Percentiles rank a stretch among this genome's conserved stretches.
Conservation (phyloP, 2,797 vertebrate genomes). For the Cossypha niveicapilla region DNA sequence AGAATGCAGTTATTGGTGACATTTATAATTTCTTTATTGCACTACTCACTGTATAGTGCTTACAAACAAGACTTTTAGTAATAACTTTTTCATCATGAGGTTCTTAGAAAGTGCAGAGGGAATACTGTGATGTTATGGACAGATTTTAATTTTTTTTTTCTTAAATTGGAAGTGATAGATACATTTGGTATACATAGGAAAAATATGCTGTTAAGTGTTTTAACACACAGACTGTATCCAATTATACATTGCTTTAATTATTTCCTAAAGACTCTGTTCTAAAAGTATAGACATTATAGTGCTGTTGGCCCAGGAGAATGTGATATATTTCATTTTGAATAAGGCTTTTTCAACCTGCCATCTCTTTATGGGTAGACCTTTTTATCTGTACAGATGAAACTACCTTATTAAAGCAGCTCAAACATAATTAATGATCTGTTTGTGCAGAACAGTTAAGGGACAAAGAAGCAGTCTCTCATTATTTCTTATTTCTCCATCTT, state of each 20-base stretch:
- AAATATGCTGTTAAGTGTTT: neutral
- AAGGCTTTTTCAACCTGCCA: neutral
- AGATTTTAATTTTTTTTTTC: neutral
- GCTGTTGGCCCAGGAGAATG: neutral
- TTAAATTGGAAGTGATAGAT: neutral
- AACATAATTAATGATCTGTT: slow-evolving; percentile 4
- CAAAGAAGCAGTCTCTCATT: neutral
- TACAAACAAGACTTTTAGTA: neutral
- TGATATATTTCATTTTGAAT: neutral
- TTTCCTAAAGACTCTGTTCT: neutral
- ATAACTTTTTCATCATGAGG: neutral
- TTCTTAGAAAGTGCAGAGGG: neutral
- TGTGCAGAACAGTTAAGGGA: neutral
- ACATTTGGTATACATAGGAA: neutral
- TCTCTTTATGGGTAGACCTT: neutral
- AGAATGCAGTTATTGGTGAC: neutral
- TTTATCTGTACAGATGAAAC: neutral
- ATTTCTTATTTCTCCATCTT: neutral
- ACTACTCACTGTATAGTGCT: neutral
- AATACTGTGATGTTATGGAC: neutral
- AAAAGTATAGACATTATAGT: neutral
- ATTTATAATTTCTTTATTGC: neutral
- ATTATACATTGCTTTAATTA: neutral
- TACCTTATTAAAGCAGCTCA: neutral
- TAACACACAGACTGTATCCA: neutral